Evolutionary conservation across 2,888 invertebrate genomes (phyloP), one percentile per base, ranked within the genome.

Genomic region (Quadroppia sp.): DNA sequence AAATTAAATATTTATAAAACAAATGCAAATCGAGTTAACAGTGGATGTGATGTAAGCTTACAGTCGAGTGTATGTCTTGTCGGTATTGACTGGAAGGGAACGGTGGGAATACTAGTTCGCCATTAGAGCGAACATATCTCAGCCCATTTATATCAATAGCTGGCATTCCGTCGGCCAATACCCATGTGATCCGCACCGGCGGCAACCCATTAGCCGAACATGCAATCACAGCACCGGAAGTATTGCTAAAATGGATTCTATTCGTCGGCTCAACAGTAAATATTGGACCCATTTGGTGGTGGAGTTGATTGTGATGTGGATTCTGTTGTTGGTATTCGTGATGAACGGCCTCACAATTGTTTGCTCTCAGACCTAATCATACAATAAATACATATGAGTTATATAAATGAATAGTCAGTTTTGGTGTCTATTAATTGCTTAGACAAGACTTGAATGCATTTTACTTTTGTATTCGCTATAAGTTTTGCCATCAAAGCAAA

Each of bases 31-130:
- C 23, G 32, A 67, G 32, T 61, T 61, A 61, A 30, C 20, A 23
- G 32, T 28, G 15, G 48, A 9, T 48, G n/a, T 48, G 48, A 9
- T 48, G n/a, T 48, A 48, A 48, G 56, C 73, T 6, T 69, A 79
- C 79, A 61, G 80, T 78, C 15, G 79, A 79, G 75, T 82, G 82
- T 7, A 81, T 78, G 42, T 79, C 77, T 1, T 80, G 78, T 36
- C 77, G 74, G 71, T 80, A 81, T 23, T 77, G 76, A 0, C 76
- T 72, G n/a, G 78, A 78, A 2, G 79, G 78, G 76, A 82, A 82
- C 6, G 81, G 80, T 15, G 79, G 79, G 75, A 82, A 81, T 36
- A 80, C 79, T 17, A 82, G 78, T 1, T 81, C 80, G 72, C 82
- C 81, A 77, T 82, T 82, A 17, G 80, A 79, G 25, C 81, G 77